Conservation (phyloP, 2,888 invertebrate species). For the Clistopyga incitator region DNA sequence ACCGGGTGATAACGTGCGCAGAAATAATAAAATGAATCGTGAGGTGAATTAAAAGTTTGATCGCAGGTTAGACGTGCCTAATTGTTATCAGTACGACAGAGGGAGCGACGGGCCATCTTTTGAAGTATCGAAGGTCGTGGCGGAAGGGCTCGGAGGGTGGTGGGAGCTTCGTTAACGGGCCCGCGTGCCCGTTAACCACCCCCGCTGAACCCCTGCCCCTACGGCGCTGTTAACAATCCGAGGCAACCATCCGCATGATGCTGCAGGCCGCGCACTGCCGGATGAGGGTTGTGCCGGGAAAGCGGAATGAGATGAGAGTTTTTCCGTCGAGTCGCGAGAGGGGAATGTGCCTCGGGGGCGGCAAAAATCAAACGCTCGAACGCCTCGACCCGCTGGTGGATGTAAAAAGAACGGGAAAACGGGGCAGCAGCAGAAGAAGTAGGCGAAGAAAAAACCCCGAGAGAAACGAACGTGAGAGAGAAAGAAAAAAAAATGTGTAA, state of each 20-base stretch:
- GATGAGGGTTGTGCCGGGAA: constrained; percentile 16
- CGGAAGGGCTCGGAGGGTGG: neutral
- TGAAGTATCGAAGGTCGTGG: constrained; percentile 46
- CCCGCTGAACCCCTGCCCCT: neutral
- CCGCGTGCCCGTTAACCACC: constrained; percentile 34
- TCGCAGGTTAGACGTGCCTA: neutral
- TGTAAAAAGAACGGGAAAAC: constrained; percentile 30
- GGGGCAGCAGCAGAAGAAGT: constrained; percentile 7
- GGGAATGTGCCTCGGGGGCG: constrained; percentile 52
- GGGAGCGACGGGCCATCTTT: constrained; percentile 14
- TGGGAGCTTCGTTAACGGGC: constrained; percentile 49
- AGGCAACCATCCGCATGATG: constrained; percentile 43
- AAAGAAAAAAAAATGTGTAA: constrained; percentile 15
- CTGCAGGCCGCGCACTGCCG: constrained; percentile 36
- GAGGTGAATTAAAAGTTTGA: neutral
- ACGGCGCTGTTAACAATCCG: constrained; percentile 57
- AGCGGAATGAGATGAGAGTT: constrained; percentile 46
- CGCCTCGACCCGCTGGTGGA: constrained; percentile 52
- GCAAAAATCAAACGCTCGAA: constrained; percentile 69
- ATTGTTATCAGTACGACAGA: constrained; percentile 29
- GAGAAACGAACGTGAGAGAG: constrained; percentile 20
- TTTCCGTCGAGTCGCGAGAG: constrained; percentile 39
- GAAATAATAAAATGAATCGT: constrained; percentile 2
- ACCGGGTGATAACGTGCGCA: neutral
- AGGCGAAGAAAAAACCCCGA: neutral